Conservation (phyloP, 2,888 invertebrate species). For the Clostera curtula region DNA sequence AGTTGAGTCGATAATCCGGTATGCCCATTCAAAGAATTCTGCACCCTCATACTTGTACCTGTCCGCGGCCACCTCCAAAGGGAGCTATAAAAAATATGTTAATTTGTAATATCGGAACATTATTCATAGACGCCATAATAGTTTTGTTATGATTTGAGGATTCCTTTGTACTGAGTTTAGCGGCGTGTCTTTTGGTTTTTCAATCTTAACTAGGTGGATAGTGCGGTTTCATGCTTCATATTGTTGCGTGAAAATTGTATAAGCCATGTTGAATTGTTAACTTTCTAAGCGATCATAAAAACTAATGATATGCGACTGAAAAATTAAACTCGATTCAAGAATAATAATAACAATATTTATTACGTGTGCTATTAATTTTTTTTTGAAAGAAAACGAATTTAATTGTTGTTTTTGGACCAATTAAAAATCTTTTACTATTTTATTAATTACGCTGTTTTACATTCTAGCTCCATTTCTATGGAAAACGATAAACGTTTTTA, state of each 20-base stretch:
- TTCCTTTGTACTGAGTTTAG: constrained; percentile 47
- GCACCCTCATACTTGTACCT: constrained; percentile 72
- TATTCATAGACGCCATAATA: constrained; percentile 68
- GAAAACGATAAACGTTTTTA: too few species aligned
- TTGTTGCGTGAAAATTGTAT: constrained; percentile 6
- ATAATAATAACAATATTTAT: too few species aligned
- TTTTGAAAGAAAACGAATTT: too few species aligned
- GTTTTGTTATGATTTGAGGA: constrained; percentile 69
- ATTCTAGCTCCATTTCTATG: too few species aligned
- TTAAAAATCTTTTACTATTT: too few species aligned
- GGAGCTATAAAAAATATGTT: constrained; percentile 68
- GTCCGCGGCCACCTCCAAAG: constrained; percentile 70
- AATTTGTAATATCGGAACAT: constrained; percentile 66
- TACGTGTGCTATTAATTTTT: too few species aligned
- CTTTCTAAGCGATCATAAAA: neutral
- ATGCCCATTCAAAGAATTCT: constrained; percentile 71
- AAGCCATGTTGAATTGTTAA: neutral
- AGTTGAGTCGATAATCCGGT: constrained; percentile 21
- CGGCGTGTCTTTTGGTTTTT: constrained; percentile 28
- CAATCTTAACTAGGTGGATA: constrained; percentile 34
- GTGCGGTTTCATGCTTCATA: constrained; percentile 41
- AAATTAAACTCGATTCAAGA: too few species aligned
- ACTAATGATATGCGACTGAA: too few species aligned
- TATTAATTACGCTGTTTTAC: too few species aligned
- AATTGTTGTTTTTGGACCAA: too few species aligned